Percentiles rank a stretch among this genome's conserved stretches.
Conservation (phyloP, 2,888 invertebrate species). For the Ormia ochracea region DNA sequence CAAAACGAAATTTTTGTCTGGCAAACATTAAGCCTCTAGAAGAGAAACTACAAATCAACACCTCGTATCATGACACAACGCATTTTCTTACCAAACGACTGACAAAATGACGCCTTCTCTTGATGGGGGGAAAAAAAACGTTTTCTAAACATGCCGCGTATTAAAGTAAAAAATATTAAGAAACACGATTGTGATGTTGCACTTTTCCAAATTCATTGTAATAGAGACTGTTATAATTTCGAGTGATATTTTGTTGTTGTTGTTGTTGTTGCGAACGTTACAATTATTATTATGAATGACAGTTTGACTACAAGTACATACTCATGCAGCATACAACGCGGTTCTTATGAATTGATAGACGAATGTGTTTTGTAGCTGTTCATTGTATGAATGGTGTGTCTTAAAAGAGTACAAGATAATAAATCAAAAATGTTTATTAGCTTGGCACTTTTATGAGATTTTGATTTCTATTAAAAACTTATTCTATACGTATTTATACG, state of each 20-base stretch:
- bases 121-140: slow-evolving; percentile 16
- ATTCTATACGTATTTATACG: slow-evolving; percentile 34
- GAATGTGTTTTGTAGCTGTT: neutral
- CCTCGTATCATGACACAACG: slow-evolving; percentile 57
- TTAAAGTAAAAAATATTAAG: neutral
- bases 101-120: slow-evolving; percentile 57
- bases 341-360: neutral
- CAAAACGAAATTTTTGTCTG: slow-evolving; percentile 25
- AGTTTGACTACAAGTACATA: slow-evolving; percentile 7
- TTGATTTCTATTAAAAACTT: slow-evolving; percentile 59
- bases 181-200: slow-evolving; percentile 46
- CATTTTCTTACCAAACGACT: slow-evolving; percentile 41
- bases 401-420: slow-evolving; percentile 51
- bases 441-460: slow-evolving; percentile 60
- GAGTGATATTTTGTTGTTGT: slow-evolving; percentile 36
- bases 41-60: slow-evolving; percentile 58
- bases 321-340: neutral
- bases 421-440: slow-evolving; percentile 62
- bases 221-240: slow-evolving; percentile 40
- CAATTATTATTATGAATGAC: slow-evolving; percentile 51
- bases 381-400: neutral
- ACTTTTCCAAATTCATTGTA: slow-evolving; percentile 39
- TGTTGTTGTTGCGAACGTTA: slow-evolving; percentile 12
- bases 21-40: slow-evolving; percentile 17
- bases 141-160: neutral